Conservation (phyloP, 2,888 invertebrate species). For the Chorisops tibialis region DNA sequence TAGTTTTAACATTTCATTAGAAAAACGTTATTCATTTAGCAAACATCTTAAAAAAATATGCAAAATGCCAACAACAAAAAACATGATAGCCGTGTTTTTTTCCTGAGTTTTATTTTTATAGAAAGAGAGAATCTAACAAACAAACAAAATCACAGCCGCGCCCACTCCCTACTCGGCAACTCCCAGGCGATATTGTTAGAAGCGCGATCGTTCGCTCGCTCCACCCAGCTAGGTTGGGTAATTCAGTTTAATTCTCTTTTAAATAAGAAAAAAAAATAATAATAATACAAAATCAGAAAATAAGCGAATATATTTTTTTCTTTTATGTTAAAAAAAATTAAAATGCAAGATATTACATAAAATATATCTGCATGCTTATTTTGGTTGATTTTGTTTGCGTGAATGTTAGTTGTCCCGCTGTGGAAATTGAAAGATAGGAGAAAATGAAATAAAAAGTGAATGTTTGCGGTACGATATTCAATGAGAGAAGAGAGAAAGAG, state of each 20-base stretch:
- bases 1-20: background rate
- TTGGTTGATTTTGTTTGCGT: too few relatives aligned
- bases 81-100: constrained; percentile 13
- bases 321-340: background rate
- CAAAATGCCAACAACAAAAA: background rate
- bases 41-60: too few relatives aligned
- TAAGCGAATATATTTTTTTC: background rate
- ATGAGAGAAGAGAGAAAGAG: too few relatives aligned
- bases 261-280: constrained; percentile 13
- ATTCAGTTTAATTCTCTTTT: constrained; percentile 17
- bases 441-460: too few relatives aligned
- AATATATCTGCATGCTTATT: too few relatives aligned
- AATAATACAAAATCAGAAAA: background rate
- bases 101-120: constrained; percentile 10
- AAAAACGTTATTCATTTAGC: too few relatives aligned
- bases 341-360: background rate
- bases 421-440: too few relatives aligned
- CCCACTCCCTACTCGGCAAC: constrained; percentile 11
- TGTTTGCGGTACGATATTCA: too few relatives aligned
- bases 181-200: constrained; percentile 18
- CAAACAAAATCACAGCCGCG: constrained; percentile 10
- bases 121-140: constrained; percentile 17
- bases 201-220: constrained; percentile 19
- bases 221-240: constrained; percentile 20
- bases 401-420: too few relatives aligned